phyloP scores from a whole-genome alignment of 2,888 invertebrate species.

The Acanthococcus lagerstroemiae region DNA sequence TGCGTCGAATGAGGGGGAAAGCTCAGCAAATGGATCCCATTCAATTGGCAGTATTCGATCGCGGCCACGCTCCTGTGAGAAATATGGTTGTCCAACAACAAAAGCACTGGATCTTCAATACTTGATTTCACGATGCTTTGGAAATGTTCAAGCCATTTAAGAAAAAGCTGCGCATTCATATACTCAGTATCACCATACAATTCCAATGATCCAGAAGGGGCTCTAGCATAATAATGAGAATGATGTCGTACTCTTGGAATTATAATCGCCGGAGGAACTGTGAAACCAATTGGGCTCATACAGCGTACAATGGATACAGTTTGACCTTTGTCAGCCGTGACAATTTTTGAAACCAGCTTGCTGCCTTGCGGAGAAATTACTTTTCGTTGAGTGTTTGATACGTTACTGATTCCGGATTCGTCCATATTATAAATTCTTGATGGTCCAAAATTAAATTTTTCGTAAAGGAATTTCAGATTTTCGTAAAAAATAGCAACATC shows the following conservation, averaged over 20 bases:
- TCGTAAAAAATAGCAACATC: conserved; percentile 14
- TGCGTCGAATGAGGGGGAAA: too few relatives aligned
- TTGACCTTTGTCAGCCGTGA: conserved; percentile 35
- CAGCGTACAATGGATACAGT: conserved; percentile 8
- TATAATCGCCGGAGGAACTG: conserved; percentile 33
- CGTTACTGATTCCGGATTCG: conserved; percentile 34
- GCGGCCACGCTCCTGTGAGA: too few relatives aligned
- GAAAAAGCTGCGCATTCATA: too few relatives aligned
- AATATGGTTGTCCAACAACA: too few relatives aligned
- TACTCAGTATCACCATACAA: too few relatives aligned
- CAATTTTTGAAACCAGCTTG: conserved; percentile 34
- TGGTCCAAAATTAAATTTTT: conserved; percentile 27
- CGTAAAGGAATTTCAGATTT: conserved; percentile 28
- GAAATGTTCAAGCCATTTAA: too few relatives aligned
- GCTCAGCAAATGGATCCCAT: too few relatives aligned
- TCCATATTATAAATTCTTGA: conserved; percentile 32
- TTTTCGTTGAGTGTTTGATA: conserved; percentile 29
- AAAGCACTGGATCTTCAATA: too few relatives aligned
- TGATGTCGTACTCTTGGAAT: conserved; percentile 28
- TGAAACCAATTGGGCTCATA: conserved; percentile 24
- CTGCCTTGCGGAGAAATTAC: conserved; percentile 33
- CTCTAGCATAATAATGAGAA: too few relatives aligned
- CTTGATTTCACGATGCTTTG: too few relatives aligned
- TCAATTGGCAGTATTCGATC: too few relatives aligned
- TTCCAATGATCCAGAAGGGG: too few relatives aligned